Evolutionary conservation across 2,888 invertebrate species (phyloP).

Genomic region (Synanthedon myopaeformis): DNA sequence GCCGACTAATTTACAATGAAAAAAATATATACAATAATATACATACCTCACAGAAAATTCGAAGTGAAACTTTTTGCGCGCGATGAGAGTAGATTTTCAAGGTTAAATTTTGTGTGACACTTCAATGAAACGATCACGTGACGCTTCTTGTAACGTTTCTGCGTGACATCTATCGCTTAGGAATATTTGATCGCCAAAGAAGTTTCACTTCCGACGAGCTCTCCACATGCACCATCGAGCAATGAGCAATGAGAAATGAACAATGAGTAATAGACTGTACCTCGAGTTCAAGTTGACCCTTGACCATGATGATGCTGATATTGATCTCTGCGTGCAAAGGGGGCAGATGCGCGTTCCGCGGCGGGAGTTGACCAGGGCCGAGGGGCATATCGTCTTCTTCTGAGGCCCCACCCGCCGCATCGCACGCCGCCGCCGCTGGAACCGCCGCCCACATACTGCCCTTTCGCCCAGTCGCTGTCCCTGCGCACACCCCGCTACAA

Average conservation of each 20-base stretch:
- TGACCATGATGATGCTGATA: constrained; percentile 88
- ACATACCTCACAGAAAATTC: too few species aligned
- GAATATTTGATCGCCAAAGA: too few species aligned
- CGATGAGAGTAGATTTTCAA: too few species aligned
- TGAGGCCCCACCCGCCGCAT: constrained; percentile 43
- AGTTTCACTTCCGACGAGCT: too few species aligned
- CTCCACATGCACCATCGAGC: too few species aligned
- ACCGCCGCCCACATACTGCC: constrained; percentile 70
- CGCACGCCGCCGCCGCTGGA: constrained; percentile 52
- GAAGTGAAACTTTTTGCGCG: too few species aligned
- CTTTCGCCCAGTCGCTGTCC: constrained; percentile 68
- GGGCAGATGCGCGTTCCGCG: constrained; percentile 77
- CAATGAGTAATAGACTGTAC: constrained; percentile 21
- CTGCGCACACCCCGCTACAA: constrained; percentile 27
- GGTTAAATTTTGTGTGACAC: too few species aligned
- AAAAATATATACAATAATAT: too few species aligned
- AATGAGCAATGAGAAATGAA: too few species aligned
- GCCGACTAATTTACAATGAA: not conserved
- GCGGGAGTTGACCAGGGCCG: constrained; percentile 86
- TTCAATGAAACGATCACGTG: too few species aligned
- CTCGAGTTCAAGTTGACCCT: constrained; percentile 92
- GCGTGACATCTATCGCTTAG: too few species aligned
- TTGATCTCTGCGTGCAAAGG: constrained; percentile 85
- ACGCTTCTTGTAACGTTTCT: too few species aligned
- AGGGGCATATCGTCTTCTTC: constrained; percentile 69